A percentile compares a stretch with the other conserved stretches of the same genome.
Evolutionary conservation across 2,113 vertebrate genomes (phyloP).

Genomic region (Pygoscelis antarcticus): DNA sequence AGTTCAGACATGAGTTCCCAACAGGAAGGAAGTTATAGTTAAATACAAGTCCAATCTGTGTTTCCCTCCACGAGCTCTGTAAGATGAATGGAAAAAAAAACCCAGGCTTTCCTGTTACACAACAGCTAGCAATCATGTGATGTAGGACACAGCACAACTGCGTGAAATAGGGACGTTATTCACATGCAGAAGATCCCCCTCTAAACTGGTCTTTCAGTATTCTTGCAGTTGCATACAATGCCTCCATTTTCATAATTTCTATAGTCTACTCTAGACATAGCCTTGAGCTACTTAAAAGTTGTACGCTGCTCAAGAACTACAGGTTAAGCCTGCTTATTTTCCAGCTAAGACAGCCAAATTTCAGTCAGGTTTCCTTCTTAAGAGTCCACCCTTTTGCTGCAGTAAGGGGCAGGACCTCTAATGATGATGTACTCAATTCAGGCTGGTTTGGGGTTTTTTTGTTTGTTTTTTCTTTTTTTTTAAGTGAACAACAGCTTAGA

Average conservation of each 20-base stretch:
- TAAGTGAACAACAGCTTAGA: background rate
- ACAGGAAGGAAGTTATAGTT: slow-evolving; percentile 36
- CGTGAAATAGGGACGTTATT: background rate
- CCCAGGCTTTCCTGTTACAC: background rate
- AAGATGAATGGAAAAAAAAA: background rate
- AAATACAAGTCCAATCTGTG: background rate
- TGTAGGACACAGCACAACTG: background rate
- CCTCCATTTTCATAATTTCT: background rate
- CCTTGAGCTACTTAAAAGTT: background rate
- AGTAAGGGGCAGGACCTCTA: background rate
- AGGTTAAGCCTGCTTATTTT: background rate
- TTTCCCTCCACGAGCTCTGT: background rate
- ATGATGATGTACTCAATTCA: background rate
- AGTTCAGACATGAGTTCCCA: background rate
- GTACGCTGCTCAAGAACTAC: background rate
- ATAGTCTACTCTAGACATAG: background rate
- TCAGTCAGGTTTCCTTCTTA: background rate
- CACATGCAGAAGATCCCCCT: background rate
- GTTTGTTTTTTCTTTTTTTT: background rate
- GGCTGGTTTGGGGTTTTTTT: background rate
- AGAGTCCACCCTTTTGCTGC: background rate
- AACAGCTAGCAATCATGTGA: background rate
- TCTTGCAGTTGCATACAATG: background rate
- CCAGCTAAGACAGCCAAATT: background rate
- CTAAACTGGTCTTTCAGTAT: background rate